Evolutionary conservation across 2,888 invertebrate genomes (phyloP).

Genomic region (Phalera bucephala): DNA sequence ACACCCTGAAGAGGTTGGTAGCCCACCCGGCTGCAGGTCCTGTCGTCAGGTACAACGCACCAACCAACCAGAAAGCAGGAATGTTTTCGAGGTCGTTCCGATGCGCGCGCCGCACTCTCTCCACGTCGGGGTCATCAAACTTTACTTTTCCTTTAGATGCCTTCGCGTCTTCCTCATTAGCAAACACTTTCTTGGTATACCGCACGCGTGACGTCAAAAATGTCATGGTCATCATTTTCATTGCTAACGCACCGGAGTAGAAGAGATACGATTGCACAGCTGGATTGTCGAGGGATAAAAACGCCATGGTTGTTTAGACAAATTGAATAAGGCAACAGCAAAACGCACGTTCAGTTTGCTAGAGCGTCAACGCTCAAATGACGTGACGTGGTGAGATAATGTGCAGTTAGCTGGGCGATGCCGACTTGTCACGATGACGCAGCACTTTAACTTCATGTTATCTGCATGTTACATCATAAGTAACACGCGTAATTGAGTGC

Average conservation of each 20-base stretch:
- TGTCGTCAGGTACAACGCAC: conserved; percentile 82
- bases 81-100: conserved; percentile 89
- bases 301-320: conserved; percentile 24
- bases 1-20: conserved; percentile 61
- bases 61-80: conserved; percentile 82
- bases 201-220: conserved; percentile 45
- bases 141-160: conserved; percentile 45
- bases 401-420: neutral
- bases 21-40: conserved; percentile 63
- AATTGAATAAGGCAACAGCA: neutral
- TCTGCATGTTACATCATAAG: neutral
- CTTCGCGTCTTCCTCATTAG: conserved; percentile 58
- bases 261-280: conserved; percentile 51
- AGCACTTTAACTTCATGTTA: neutral
- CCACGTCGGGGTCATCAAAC: conserved; percentile 61
- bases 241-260: conserved; percentile 50
- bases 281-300: conserved; percentile 37
- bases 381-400: conserved; percentile 1
- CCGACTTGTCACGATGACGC: neutral
- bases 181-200: conserved; percentile 50
- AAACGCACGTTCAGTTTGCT: conserved; percentile 7
- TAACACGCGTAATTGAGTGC: too few species aligned
- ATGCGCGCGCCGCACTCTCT: conserved; percentile 81
- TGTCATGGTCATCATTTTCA: conserved; percentile 50
- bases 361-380: conserved; percentile 16